These are phyloP conservation scores for Falcaria lacertinaria DNA, from an alignment of 2,888 invertebrate species.

Conservation along the genomic window DNA sequence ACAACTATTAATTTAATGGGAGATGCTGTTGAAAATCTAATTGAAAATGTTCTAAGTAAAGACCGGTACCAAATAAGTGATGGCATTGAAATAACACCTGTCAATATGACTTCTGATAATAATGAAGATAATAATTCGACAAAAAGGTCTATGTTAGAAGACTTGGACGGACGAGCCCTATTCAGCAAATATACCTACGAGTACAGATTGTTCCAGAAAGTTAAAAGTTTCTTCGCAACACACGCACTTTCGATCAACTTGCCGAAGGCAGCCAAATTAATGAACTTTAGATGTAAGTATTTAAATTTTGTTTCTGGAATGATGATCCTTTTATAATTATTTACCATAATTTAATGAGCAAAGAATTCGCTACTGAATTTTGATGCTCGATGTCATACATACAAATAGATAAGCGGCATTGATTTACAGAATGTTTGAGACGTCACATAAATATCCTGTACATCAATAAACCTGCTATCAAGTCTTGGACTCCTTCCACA, in stretches of 20 bases:
- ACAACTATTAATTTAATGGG: constrained; percentile 63
- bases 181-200: constrained; percentile 67
- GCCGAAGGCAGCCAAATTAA: constrained; percentile 82
- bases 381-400: too few species aligned
- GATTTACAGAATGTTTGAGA: too few species aligned
- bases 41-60: constrained; percentile 78
- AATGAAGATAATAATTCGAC: constrained; percentile 9
- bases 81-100: constrained; percentile 74
- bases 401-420: too few species aligned
- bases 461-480: too few species aligned
- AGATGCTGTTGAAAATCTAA: constrained; percentile 73
- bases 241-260: constrained; percentile 83
- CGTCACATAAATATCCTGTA: too few species aligned
- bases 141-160: constrained; percentile 9
- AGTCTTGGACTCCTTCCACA: too few species aligned
- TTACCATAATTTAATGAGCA: too few species aligned
- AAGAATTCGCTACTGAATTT: too few species aligned
- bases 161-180: constrained; percentile 49
- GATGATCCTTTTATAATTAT: too few species aligned
- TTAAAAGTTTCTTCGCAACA: constrained; percentile 79
- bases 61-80: constrained; percentile 80
- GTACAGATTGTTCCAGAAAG: constrained; percentile 77
- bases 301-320: background rate
- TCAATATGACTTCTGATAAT: constrained; percentile 15
- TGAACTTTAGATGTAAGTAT: constrained; percentile 82